These are phyloP conservation scores for Dendrocincla tyrannina DNA, from an alignment of 2,797 vertebrate species.

Conservation along the genomic window DNA sequence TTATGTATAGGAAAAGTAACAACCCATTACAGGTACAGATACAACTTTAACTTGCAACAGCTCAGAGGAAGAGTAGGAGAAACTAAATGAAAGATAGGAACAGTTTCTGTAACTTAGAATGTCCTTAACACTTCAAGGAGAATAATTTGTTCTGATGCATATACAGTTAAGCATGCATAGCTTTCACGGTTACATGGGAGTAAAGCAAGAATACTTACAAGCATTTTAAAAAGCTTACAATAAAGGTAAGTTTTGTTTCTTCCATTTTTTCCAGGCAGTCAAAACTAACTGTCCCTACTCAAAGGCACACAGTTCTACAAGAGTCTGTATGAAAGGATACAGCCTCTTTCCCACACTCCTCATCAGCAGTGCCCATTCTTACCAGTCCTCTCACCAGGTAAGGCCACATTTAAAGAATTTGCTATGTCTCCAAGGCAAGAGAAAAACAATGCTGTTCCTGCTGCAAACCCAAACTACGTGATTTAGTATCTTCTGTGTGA, in stretches of 20 bases:
- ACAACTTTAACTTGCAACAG: not conserved
- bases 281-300: not conserved
- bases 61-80: not conserved
- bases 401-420: not conserved
- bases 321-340: not conserved
- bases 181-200: not conserved
- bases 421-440: not conserved
- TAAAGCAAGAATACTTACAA: not conserved
- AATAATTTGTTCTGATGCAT: not conserved
- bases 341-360: not conserved
- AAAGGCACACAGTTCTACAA: not conserved
- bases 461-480: not conserved
- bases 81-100: not conserved
- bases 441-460: not conserved
- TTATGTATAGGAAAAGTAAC: not conserved
- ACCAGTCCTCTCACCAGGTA: not conserved
- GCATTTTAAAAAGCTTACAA: not conserved
- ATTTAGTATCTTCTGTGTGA: not conserved
- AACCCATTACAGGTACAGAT: not conserved
- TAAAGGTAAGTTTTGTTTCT: not conserved
- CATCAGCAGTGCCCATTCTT: not conserved
- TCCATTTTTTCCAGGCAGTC: not conserved
- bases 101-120: not conserved
- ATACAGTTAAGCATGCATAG: not conserved
- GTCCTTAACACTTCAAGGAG: not conserved